Base-by-base conservation (phyloP, 2,888 invertebrate species). In the Trachelus iudaicus region DNA sequence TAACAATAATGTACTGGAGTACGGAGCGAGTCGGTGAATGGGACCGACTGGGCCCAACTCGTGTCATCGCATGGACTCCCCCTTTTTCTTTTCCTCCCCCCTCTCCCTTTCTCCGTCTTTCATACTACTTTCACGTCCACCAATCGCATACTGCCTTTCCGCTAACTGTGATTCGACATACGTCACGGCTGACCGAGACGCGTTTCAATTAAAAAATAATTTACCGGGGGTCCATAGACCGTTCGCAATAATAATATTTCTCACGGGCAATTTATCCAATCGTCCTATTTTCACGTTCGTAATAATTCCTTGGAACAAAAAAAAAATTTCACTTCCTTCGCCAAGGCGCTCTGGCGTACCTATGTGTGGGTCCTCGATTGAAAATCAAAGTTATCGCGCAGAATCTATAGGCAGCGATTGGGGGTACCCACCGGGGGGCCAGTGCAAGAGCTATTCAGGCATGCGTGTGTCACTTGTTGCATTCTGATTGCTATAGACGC, bases 1-100 rank as follows among this genome's bases (percentile, higher is more conserved):
- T 87, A 87, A 89, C 90, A 89, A 88, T 89, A 90, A 89, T 88
- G 89, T 90, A 88, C 87, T 85, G 85, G 87, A 87, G 89, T 89
- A 88, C 85, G 87, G 85, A 86, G 85, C 80, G 86, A 86, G 87
- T 87, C 85, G 82, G 86, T 86, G 88, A 88, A 88, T 88, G 88
- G 83, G 84, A 83, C 82, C 75, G 77, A 34, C n/a, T 71, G 71
- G 33, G 71, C 71, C 71, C 71, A 34, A 13, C 33, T 71, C 31
- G 71, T 56, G 56, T 34, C 71, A 31, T 34, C 71, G 15, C 33
- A 34, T 1, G 71, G 31, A 9, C 71, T 71, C 71, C 71, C 71
- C 33, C n/a, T 34, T 31, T 56, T 56, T 56, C 37, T 37, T 37
- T 2, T 2, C 23, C 23, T 73, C 73, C 69, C 73, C 73, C 69